Evolutionary conservation across 2,888 invertebrate species (phyloP).

Genomic region (Cataglyphis albicans): DNA sequence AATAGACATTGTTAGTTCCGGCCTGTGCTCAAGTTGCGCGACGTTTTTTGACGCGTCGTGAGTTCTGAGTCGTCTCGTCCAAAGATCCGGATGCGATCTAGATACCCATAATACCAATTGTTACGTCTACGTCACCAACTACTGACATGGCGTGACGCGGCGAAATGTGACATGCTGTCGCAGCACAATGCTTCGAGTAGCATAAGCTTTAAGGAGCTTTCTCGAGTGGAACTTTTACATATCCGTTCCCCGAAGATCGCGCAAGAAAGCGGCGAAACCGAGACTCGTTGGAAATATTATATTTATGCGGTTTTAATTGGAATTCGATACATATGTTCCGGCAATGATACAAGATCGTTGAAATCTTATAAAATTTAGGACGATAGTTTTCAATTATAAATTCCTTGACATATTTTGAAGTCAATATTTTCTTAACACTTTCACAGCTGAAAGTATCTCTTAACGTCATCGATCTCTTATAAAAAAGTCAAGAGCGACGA

Average conservation of each 20-base stretch:
- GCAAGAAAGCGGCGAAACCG: constrained; percentile 40
- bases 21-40: constrained; percentile 20
- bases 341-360: neutral
- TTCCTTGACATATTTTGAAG: neutral
- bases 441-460: neutral
- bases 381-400: constrained; percentile 1
- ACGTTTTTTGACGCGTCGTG: constrained; percentile 16
- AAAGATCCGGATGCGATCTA: constrained; percentile 28
- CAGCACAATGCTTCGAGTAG: constrained; percentile 26
- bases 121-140: constrained; percentile 49
- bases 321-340: neutral
- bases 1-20: constrained; percentile 39
- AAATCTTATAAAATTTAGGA: constrained; percentile 4
- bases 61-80: neutral
- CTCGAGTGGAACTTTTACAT: constrained; percentile 51
- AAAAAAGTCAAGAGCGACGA: neutral
- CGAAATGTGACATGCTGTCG: constrained; percentile 59
- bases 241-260: constrained; percentile 25
- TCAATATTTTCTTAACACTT: neutral
- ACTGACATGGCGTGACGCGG: constrained; percentile 52
- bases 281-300: constrained; percentile 24
- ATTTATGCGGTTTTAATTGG: constrained; percentile 22
- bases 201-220: constrained; percentile 52
- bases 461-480: neutral
- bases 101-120: constrained; percentile 58